phyloP scores from a whole-genome alignment of 2,113 vertebrate genomes.

The Quiscalus mexicanus region DNA sequence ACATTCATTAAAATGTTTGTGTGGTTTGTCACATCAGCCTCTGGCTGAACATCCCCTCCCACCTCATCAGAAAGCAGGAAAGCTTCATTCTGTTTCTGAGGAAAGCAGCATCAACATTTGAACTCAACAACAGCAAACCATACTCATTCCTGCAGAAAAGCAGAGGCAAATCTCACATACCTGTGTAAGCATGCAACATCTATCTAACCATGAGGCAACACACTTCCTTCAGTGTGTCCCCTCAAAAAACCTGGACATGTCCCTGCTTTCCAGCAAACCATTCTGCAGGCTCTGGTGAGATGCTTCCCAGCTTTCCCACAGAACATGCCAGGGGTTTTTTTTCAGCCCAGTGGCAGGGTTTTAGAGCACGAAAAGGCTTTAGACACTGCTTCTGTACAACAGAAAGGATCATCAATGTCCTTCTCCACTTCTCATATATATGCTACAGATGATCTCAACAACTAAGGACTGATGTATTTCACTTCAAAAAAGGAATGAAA shows the following conservation, averaged over 20 bases:
- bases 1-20: not conserved
- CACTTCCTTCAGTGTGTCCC: not conserved
- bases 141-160: not conserved
- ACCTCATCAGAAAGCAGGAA: not conserved
- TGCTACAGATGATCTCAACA: not conserved
- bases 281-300: not conserved
- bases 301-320: not conserved
- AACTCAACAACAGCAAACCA: not conserved
- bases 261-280: not conserved
- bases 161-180: not conserved
- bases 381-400: not conserved
- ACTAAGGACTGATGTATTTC: not conserved
- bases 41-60: not conserved
- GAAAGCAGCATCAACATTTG: not conserved
- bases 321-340: not conserved
- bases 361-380: not conserved
- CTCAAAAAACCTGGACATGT: not conserved
- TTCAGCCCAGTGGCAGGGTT: not conserved
- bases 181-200: not conserved
- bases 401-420: not conserved
- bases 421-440: not conserved
- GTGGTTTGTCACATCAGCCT: not conserved
- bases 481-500: not conserved
- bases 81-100: not conserved
- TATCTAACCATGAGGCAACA: not conserved